Conservation (phyloP, 23 tunicate species). For the Aplidium turbinatum region DNA sequence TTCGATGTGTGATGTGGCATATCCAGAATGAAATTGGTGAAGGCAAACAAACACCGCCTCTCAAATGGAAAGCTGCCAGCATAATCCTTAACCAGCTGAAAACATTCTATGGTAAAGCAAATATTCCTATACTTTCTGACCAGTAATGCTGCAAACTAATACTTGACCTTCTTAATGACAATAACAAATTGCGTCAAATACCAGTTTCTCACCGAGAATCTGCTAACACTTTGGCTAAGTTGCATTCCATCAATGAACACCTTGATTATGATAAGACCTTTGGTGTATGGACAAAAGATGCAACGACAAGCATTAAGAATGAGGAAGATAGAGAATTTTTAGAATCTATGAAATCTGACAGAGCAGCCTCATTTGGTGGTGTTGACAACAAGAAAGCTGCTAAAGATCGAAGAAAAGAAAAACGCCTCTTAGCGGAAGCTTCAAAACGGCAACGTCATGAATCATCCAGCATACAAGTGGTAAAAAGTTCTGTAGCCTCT, state of each 20-base stretch:
- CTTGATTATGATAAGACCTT: slow-evolving; percentile 7
- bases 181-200: slow-evolving; percentile 19
- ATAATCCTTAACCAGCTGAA: slow-evolving; percentile 1
- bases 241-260: slow-evolving; percentile 8
- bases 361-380: slow-evolving; percentile 2
- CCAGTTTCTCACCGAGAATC: slow-evolving; percentile 1
- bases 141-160: background rate
- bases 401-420: slow-evolving; percentile 11
- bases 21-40: background rate
- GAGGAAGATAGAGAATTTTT: background rate
- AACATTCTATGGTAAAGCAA: slow-evolving; percentile 13
- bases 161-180: slow-evolving; percentile 13
- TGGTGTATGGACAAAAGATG: slow-evolving; percentile 3
- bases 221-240: slow-evolving; percentile 1
- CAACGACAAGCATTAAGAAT: slow-evolving; percentile 6
- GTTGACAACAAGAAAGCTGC: slow-evolving; percentile 20
- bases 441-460: slow-evolving; percentile 1
- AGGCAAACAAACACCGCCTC: slow-evolving; percentile 11
- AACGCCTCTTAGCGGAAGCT: slow-evolving; percentile 1
- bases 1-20: slow-evolving; percentile 19
- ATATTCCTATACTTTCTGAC: background rate
- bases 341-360: background rate
- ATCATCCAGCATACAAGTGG: background rate
- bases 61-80: slow-evolving; percentile 16
- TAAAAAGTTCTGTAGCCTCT: background rate